A percentile compares a stretch with the other conserved stretches of the same genome.
Conservation (phyloP, 1,140 invertebrate species). For the Hylaeus volcanicus region DNA sequence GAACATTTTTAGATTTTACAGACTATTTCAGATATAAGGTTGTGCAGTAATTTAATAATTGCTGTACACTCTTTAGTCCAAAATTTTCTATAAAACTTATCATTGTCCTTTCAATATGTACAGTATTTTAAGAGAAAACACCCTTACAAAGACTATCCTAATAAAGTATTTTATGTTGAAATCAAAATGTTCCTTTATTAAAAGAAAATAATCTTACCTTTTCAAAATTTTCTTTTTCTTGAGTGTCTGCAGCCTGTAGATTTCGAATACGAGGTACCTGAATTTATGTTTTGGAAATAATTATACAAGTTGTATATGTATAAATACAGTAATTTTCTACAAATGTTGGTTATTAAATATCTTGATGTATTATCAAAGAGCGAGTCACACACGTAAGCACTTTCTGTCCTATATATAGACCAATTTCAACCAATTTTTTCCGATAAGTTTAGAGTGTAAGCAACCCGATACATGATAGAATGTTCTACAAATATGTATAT, state of each 20-base stretch:
- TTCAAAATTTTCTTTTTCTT: constrained; percentile 87
- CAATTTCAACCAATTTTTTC: too few relatives aligned
- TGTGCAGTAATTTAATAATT: too few relatives aligned
- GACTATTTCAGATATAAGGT: too few relatives aligned
- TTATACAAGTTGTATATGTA: constrained; percentile 67
- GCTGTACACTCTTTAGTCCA: too few relatives aligned
- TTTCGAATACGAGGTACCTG: constrained; percentile 82
- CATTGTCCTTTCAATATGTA: too few relatives aligned
- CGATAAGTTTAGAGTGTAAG: too few relatives aligned
- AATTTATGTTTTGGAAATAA: constrained; percentile 78
- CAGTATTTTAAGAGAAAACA: not conserved
- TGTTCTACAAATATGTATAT: too few relatives aligned
- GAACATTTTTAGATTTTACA: too few relatives aligned
- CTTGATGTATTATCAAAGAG: not conserved
- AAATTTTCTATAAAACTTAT: too few relatives aligned
- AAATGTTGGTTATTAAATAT: constrained; percentile 15
- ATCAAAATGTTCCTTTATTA: constrained; percentile 47
- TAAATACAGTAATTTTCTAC: constrained; percentile 30
- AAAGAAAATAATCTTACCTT: constrained; percentile 83
- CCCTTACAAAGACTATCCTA: not conserved
- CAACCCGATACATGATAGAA: too few relatives aligned
- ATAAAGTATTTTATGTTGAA: not conserved
- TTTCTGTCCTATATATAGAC: too few relatives aligned
- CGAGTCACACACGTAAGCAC: too few relatives aligned
- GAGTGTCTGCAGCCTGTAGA: constrained; percentile 81